Conservation (phyloP, 2,797 vertebrate species). For the Ciconia nigra region DNA sequence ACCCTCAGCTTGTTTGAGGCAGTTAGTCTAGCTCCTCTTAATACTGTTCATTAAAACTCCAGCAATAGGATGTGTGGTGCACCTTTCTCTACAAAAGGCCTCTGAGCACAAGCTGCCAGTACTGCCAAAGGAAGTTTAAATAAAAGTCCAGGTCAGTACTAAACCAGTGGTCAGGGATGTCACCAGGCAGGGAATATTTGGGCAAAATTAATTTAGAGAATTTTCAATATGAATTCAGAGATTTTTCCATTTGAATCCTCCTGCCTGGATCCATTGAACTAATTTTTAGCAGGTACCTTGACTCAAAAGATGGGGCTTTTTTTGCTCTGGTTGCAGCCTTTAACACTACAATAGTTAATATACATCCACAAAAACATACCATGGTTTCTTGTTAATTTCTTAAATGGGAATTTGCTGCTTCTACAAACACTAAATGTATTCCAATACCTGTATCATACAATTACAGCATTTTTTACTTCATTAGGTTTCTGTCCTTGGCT, state of each 20-base stretch:
- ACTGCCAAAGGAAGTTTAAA: background rate
- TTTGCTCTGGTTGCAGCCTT: background rate
- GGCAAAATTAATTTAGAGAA: background rate
- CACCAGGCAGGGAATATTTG: background rate
- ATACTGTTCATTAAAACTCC: background rate
- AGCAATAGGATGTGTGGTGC: accelerated
- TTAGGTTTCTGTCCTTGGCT: background rate
- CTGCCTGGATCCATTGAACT: background rate
- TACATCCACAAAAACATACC: background rate
- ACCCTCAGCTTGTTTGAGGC: background rate
- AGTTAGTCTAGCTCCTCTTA: background rate
- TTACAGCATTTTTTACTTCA: background rate
- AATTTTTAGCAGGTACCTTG: background rate
- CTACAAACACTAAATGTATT: background rate
- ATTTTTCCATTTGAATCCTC: background rate
- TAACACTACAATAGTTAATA: background rate
- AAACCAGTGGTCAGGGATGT: background rate
- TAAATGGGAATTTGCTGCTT: background rate
- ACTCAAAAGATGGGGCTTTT: background rate
- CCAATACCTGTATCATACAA: background rate
- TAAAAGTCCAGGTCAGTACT: background rate
- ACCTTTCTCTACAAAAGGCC: background rate
- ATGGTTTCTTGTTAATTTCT: background rate
- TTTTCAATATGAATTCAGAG: background rate
- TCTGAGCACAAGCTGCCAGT: background rate